Evolutionary conservation across 2,113 vertebrate species (phyloP).

Genomic region (Hylia prasina): DNA sequence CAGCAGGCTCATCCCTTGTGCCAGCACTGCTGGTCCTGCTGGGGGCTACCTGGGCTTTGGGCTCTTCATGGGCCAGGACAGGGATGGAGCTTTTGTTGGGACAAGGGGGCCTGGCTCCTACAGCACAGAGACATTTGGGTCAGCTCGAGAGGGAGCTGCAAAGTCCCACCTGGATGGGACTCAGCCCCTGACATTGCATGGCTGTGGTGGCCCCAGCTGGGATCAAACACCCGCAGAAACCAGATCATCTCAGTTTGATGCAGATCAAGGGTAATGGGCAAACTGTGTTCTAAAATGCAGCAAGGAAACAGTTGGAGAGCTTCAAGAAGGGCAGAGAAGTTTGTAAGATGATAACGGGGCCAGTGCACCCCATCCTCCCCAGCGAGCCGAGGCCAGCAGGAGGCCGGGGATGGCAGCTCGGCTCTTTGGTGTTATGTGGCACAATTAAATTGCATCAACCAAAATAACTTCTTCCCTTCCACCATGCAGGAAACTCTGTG

Average conservation of each 20-base stretch:
- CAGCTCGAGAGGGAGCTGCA: neutral
- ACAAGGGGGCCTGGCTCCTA: neutral
- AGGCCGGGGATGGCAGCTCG: neutral
- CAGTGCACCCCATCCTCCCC: rapidly evolving
- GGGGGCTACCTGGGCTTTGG: rapidly evolving
- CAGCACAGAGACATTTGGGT: neutral
- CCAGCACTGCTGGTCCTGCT: neutral
- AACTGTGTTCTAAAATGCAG: neutral
- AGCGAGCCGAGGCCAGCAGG: rapidly evolving
- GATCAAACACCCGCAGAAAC: rapidly evolving
- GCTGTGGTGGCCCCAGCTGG: rapidly evolving
- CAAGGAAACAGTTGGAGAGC: neutral
- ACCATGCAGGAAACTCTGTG: neutral
- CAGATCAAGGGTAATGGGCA: neutral
- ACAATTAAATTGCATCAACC: neutral
- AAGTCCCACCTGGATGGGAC: neutral
- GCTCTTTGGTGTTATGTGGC: neutral
- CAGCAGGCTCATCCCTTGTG: rapidly evolving
- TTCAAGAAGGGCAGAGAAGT: neutral
- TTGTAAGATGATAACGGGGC: neutral
- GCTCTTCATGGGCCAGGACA: neutral
- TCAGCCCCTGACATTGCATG: rapidly evolving
- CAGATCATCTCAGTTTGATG: rapidly evolving
- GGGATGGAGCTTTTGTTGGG: neutral
- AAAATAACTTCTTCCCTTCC: neutral